Percentiles rank a stretch among this genome's conserved stretches.
Conservation (phyloP, 2,888 invertebrate species). For the Deroplatys truncata region DNA sequence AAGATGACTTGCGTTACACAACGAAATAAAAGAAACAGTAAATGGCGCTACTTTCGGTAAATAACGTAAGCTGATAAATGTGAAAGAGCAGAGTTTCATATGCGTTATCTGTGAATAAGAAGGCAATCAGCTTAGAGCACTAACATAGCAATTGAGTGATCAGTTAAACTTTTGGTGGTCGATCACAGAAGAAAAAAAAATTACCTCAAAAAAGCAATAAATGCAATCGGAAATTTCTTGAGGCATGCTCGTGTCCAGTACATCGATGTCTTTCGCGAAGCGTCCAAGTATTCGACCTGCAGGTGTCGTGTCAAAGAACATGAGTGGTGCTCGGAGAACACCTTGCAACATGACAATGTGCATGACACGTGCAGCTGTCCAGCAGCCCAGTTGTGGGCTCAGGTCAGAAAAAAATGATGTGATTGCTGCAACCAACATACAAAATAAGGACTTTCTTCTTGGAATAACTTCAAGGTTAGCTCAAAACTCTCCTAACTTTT, state of each 20-base stretch:
- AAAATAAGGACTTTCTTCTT: slow-evolving; percentile 20
- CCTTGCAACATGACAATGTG: slow-evolving; percentile 46
- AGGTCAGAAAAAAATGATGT: slow-evolving; percentile 63
- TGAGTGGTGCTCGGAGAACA: slow-evolving; percentile 48
- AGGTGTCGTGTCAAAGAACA: slow-evolving; percentile 52
- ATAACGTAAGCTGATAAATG: no score
- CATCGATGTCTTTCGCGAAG: slow-evolving; percentile 66
- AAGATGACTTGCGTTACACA: no score
- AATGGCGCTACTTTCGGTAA: no score
- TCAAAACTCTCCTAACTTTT: neutral
- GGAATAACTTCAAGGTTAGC: neutral
- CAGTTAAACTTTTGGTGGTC: no score
- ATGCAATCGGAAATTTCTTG: slow-evolving; percentile 62
- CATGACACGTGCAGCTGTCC: slow-evolving; percentile 59
- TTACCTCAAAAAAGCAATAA: slow-evolving; percentile 72
- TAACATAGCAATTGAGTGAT: no score
- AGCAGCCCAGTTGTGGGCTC: slow-evolving; percentile 62
- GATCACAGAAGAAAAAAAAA: neutral
- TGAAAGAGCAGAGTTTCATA: no score
- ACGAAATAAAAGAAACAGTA: no score
- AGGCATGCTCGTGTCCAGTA: slow-evolving; percentile 65
- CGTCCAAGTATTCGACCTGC: slow-evolving; percentile 54
- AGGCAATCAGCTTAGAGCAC: no score
- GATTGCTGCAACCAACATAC: slow-evolving; percentile 56
- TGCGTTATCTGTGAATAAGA: no score